These are phyloP conservation scores for Myrmecobius fasciatus DNA, from an alignment of 2,113 vertebrate species.

Conservation along the genomic window DNA sequence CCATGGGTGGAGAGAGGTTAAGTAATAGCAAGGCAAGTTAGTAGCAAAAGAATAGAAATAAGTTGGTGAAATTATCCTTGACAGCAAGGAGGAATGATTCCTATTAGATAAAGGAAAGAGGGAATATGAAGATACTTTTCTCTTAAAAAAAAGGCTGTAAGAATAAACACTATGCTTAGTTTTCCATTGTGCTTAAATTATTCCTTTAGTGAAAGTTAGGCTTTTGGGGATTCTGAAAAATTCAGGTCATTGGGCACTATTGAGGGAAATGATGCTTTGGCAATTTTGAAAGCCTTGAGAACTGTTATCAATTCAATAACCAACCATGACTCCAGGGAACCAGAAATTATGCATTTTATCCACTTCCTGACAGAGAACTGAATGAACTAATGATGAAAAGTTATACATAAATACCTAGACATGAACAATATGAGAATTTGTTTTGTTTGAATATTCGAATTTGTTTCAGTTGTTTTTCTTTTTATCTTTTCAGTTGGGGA, in stretches of 20 bases:
- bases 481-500: neutral
- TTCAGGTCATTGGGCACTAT: neutral
- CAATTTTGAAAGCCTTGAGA: neutral
- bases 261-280: neutral
- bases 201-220: neutral
- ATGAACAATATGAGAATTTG: neutral
- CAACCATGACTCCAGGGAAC: neutral
- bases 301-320: neutral
- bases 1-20: too few species aligned
- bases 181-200: neutral
- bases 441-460: neutral
- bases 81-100: neutral
- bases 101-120: neutral
- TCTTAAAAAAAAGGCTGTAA: neutral
- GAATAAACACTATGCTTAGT: neutral
- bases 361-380: neutral
- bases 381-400: neutral
- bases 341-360: neutral
- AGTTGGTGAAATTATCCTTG: neutral
- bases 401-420: neutral
- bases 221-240: neutral
- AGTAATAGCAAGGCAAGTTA: too few species aligned
- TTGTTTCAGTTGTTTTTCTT: neutral
- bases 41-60: neutral
- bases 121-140: neutral